A percentile compares a stretch with the other conserved stretches of the same genome.
phyloP scores from a whole-genome alignment of 2,888 invertebrate genomes.

The Antitype chi region DNA sequence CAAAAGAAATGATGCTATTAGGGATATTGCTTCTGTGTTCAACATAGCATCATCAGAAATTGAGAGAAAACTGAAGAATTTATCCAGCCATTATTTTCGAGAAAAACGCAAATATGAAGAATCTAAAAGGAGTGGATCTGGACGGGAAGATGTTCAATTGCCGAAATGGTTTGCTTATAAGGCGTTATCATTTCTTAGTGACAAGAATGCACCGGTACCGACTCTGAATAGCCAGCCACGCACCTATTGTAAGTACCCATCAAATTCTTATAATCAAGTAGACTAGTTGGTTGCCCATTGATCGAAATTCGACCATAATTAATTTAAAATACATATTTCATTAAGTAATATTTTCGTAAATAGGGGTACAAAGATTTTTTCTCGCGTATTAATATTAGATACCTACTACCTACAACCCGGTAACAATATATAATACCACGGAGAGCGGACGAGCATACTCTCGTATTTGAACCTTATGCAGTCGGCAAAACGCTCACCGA shows the following conservation, averaged over 20 bases:
- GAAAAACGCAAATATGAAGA: slow-evolving; percentile 63
- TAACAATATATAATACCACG: slow-evolving; percentile 54
- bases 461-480: slow-evolving; percentile 54
- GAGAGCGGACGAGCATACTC: slow-evolving; percentile 52
- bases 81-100: slow-evolving; percentile 57
- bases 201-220: slow-evolving; percentile 50
- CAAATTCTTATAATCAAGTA: slow-evolving; percentile 46
- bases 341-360: slow-evolving; percentile 54
- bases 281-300: slow-evolving; percentile 45
- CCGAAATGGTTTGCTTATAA: slow-evolving; percentile 63
- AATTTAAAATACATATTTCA: slow-evolving; percentile 53
- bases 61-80: slow-evolving; percentile 59
- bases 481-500: slow-evolving; percentile 54
- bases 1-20: slow-evolving; percentile 63
- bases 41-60: slow-evolving; percentile 63
- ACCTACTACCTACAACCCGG: slow-evolving; percentile 58
- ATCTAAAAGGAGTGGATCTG: slow-evolving; percentile 58
- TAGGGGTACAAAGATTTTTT: slow-evolving; percentile 53
- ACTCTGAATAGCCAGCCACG: slow-evolving; percentile 55
- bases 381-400: slow-evolving; percentile 51
- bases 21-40: slow-evolving; percentile 63
- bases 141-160: slow-evolving; percentile 56
- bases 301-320: slow-evolving; percentile 50
- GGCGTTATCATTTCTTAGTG: slow-evolving; percentile 56
- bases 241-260: slow-evolving; percentile 53